Evolutionary conservation across 2,113 vertebrate genomes (phyloP).

Genomic region (Hydrochoerus hydrochaeris): DNA sequence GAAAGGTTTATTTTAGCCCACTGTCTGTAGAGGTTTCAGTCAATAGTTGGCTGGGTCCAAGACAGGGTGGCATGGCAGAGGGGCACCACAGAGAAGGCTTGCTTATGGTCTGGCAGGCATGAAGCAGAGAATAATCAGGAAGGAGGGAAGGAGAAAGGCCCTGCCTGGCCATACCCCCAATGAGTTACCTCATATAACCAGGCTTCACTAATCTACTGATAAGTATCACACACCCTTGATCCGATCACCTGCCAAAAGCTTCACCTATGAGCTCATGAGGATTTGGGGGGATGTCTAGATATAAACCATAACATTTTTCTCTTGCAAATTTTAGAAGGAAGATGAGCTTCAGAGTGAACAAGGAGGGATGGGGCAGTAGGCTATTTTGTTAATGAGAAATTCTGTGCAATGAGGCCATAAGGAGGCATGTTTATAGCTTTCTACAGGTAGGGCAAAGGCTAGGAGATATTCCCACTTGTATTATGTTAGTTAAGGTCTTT

Average conservation of each 20-base stretch:
- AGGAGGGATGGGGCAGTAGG: not conserved
- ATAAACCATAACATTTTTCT: not conserved
- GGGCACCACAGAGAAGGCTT: not conserved
- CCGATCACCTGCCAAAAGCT: not conserved
- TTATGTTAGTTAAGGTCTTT: not conserved
- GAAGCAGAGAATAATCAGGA: not conserved
- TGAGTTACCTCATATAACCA: not conserved
- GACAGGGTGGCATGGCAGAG: not conserved
- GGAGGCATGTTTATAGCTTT: not conserved
- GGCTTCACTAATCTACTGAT: not conserved
- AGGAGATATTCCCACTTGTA: not conserved
- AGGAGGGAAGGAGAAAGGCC: not conserved
- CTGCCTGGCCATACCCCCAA: not conserved
- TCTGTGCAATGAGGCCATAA: not conserved
- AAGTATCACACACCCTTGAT: not conserved
- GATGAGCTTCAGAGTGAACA: not conserved
- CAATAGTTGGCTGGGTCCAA: not conserved
- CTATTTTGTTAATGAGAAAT: not conserved
- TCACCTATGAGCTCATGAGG: not conserved
- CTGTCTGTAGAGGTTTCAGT: not conserved
- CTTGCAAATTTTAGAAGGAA: not conserved
- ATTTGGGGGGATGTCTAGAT: not conserved
- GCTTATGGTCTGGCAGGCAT: not conserved
- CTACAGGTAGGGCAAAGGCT: not conserved
- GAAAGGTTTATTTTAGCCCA: not conserved